Evolutionary conservation across 2,113 vertebrate genomes (phyloP).

Genomic region (Takifugu flavidus): DNA sequence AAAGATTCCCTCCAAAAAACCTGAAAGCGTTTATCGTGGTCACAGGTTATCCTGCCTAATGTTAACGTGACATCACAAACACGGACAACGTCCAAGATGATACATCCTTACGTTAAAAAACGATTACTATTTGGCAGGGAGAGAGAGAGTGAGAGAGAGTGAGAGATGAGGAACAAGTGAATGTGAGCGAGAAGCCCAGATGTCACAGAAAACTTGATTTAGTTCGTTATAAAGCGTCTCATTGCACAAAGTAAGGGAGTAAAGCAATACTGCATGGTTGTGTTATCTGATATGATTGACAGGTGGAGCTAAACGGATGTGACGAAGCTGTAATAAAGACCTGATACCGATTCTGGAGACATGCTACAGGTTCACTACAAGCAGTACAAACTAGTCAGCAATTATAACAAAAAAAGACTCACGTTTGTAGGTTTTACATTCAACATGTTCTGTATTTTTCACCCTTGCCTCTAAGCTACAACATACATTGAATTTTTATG

Average conservation of each 20-base stretch:
- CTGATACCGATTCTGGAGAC: conserved; percentile 46
- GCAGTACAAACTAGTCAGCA: conserved; percentile 54
- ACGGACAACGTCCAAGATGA: conserved; percentile 36
- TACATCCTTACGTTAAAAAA: conserved; percentile 20
- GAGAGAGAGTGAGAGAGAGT: conserved; percentile 19
- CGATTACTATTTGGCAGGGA: conserved; percentile 44
- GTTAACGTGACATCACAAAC: conserved; percentile 39
- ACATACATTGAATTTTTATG: conserved; percentile 65
- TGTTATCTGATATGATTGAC: conserved; percentile 50
- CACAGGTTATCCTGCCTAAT: conserved; percentile 53
- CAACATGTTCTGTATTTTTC: conserved; percentile 63
- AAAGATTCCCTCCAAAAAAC: conserved; percentile 17
- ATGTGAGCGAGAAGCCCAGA: conserved; percentile 13
- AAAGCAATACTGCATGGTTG: conserved; percentile 69
- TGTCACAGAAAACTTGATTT: conserved; percentile 40
- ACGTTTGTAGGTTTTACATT: conserved; percentile 75
- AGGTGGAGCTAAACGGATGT: conserved; percentile 29
- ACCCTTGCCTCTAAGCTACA: conserved; percentile 68
- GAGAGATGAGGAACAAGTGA: conserved; percentile 24
- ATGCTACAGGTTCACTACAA: conserved; percentile 45
- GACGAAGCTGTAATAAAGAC: conserved; percentile 14
- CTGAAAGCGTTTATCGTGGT: conserved; percentile 28
- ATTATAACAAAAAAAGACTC: conserved; percentile 42
- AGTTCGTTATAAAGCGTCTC: conserved; percentile 57
- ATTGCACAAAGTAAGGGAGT: conserved; percentile 63